Evolutionary conservation across 1,140 invertebrate genomes (phyloP).

Genomic region (Cherax quadricarinatus): DNA sequence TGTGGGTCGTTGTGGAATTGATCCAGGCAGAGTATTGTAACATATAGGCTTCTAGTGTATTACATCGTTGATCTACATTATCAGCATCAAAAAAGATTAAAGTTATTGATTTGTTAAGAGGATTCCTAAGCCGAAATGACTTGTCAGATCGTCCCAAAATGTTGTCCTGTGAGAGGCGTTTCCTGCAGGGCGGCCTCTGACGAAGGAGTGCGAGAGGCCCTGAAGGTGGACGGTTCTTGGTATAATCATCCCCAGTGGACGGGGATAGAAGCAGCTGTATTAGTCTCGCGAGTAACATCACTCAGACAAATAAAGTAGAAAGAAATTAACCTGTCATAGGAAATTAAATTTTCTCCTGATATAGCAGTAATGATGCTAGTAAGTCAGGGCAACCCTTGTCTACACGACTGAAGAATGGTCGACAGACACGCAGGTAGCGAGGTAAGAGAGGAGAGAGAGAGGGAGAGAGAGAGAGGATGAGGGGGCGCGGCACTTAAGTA

Average conservation of each 20-base stretch:
- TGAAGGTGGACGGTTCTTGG: not conserved
- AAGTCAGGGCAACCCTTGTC: conserved; percentile 61
- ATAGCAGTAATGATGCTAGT: conserved; percentile 68
- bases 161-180: too few species aligned
- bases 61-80: too few species aligned
- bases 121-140: too few species aligned
- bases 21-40: too few species aligned
- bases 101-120: too few species aligned
- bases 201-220: not conserved
- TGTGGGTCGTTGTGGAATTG: too few species aligned
- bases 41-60: too few species aligned
- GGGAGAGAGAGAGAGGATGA: not conserved
- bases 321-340: conserved; percentile 68
- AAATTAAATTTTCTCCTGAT: conserved; percentile 71
- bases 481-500: not conserved
- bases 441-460: not conserved
- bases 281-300: conserved; percentile 41
- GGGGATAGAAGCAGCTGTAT: conserved; percentile 25
- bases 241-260: conserved; percentile 19
- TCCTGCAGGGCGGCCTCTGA: too few species aligned
- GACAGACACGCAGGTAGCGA: conserved; percentile 35
- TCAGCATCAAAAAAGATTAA: too few species aligned
- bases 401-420: conserved; percentile 45
- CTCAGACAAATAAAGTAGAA: conserved; percentile 61
- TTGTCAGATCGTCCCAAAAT: too few species aligned